A percentile compares a stretch with the other conserved stretches of the same genome.
phyloP scores from a whole-genome alignment of 2,113 vertebrate species.

The Grantiella picta region DNA sequence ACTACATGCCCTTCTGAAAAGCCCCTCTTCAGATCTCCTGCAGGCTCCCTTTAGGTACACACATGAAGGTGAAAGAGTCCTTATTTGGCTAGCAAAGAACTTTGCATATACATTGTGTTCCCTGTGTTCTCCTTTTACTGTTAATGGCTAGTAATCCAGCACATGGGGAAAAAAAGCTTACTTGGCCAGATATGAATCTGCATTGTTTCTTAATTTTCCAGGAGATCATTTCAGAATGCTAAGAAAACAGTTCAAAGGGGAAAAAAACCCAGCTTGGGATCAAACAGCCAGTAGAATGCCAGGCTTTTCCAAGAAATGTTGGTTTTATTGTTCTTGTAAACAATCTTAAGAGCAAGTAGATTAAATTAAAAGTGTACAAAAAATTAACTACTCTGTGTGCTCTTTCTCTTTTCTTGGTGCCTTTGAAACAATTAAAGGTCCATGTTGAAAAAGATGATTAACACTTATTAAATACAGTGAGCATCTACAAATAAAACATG shows the following conservation, averaged over 20 bases:
- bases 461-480: not conserved
- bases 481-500: not conserved
- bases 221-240: not conserved
- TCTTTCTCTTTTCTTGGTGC: not conserved
- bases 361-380: not conserved
- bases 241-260: not conserved
- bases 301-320: not conserved
- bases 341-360: not conserved
- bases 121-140: not conserved
- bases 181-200: not conserved
- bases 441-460: not conserved
- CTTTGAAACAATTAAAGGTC: not conserved
- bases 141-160: not conserved
- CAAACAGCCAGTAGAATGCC: not conserved
- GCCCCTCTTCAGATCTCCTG: not conserved
- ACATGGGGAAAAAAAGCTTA: not conserved
- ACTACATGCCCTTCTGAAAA: not conserved
- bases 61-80: not conserved
- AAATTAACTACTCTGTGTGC: not conserved
- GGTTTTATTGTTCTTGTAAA: not conserved
- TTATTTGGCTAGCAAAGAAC: not conserved
- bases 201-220: not conserved
- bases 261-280: not conserved
- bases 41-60: not conserved
- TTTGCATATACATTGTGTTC: not conserved